Evolutionary conservation across 2,888 invertebrate species (phyloP), one percentile per base, ranked within the genome.

Genomic region (Tholera decimalis): DNA sequence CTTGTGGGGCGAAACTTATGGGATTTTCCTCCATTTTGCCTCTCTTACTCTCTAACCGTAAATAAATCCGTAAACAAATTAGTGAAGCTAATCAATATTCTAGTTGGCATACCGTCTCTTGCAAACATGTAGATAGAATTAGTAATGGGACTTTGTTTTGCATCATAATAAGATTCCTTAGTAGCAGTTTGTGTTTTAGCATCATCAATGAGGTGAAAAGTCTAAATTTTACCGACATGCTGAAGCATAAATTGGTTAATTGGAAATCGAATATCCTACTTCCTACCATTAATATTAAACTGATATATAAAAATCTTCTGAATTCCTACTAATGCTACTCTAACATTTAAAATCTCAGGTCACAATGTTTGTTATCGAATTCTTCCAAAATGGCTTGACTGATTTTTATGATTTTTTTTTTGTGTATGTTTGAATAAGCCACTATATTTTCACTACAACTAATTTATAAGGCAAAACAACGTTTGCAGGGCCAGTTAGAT

Each of bases 1-100:
- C 66, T 80, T 70, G 69, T n/a, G n/a, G n/a, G 64, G 60, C 59
- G 49, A 69, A 83, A 77, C 73, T 79, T 83, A 81, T 73, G 56
- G 53, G 74, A 60, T 61, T 63, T 73, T 77, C 54, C 50, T 64
- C 62, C 49, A 50, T n/a, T n/a, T n/a, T 62, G 47, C 67, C 56
- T 54, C 59, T 73, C 77, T 77, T 59, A 33, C 63, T 58, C 59
- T 73, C 54, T n/a, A 60, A 79, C 54, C 67, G 63, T 78, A 67
- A 55, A 51, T 50, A 53, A 69, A 67, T 56, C 44, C 22, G 51
- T 70, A 51, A 68, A 72, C 76, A 80, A 67, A 73, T 73, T 51
- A 66, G 39, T 51, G 4, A 11, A 28, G 30, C n/a, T 69, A 51
- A 77, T 73, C 51, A 73, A 65, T 77, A 65, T 72, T 76, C 62